These are phyloP conservation scores for Acronicta leporina DNA, from an alignment of 2,888 invertebrate species.

Conservation along the genomic window DNA sequence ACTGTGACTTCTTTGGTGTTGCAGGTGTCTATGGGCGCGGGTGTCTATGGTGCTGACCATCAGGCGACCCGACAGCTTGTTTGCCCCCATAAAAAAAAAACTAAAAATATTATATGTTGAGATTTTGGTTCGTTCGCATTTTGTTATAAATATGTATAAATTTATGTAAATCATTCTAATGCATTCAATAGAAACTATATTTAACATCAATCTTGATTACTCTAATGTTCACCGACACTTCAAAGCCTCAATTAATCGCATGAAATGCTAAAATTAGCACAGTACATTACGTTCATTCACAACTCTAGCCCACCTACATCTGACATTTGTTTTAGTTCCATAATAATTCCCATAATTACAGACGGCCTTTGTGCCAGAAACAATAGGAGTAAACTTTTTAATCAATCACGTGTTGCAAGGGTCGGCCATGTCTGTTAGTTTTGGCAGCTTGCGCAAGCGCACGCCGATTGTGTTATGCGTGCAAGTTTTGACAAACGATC, in stretches of 20 bases:
- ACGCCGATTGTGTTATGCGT: constrained; percentile 46
- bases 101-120: too few species aligned
- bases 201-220: too few species aligned
- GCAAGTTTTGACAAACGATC: constrained; percentile 60
- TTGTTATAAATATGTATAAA: too few species aligned
- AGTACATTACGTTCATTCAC: constrained; percentile 34
- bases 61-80: too few species aligned
- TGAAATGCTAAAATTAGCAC: constrained; percentile 43
- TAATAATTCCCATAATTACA: constrained; percentile 75
- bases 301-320: constrained; percentile 58
- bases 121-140: too few species aligned
- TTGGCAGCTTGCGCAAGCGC: constrained; percentile 67
- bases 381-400: constrained; percentile 82
- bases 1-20: too few species aligned
- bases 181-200: too few species aligned
- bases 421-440: constrained; percentile 66
- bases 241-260: constrained; percentile 31
- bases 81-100: too few species aligned
- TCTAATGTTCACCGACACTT: constrained; percentile 32
- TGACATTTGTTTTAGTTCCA: constrained; percentile 60
- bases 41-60: too few species aligned
- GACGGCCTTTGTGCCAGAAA: constrained; percentile 72
- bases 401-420: constrained; percentile 76
- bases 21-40: too few species aligned
- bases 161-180: too few species aligned